These are phyloP conservation scores for Drosophila demipolita DNA, from an alignment of 2,888 invertebrate genomes.

Conservation along the genomic window DNA sequence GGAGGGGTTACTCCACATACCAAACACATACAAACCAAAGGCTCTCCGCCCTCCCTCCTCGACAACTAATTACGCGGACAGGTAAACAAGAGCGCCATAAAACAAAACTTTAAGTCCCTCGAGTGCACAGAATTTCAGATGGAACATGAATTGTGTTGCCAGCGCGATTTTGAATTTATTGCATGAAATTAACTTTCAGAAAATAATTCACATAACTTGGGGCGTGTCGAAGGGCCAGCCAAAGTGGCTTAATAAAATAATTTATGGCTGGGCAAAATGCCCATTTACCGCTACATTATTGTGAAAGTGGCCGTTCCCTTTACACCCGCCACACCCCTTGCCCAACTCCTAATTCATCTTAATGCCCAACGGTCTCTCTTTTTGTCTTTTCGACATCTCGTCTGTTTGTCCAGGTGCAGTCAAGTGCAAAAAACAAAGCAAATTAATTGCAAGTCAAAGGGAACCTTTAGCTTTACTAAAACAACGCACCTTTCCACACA, in stretches of 20 bases:
- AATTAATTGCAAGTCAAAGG: constrained; percentile 82
- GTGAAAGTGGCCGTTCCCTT: constrained; percentile 1
- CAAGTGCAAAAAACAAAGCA: constrained; percentile 81
- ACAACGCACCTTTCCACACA: constrained; percentile 62
- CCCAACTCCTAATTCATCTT: constrained; percentile 4
- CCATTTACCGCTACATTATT: constrained; percentile 54
- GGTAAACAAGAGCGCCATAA: constrained; percentile 34
- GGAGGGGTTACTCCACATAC: constrained; percentile 18
- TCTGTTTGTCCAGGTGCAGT: constrained; percentile 52
- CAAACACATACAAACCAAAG: background rate
- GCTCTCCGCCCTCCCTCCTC: constrained; percentile 4
- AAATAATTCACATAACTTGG: constrained; percentile 77
- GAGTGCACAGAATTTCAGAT: constrained; percentile 21
- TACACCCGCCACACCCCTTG: background rate
- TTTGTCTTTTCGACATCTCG: constrained; percentile 18
- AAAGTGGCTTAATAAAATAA: constrained; percentile 81
- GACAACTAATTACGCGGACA: constrained; percentile 54
- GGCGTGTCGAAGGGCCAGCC: constrained; percentile 67
- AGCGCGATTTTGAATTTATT: constrained; percentile 79
- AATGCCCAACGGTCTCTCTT: constrained; percentile 7
- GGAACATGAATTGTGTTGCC: constrained; percentile 57
- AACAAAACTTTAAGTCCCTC: constrained; percentile 36
- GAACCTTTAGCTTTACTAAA: constrained; percentile 61
- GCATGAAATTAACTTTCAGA: constrained; percentile 79
- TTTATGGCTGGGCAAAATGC: constrained; percentile 72